Evolutionary conservation across 2,797 vertebrate species (phyloP).

Genomic region (Enteromius viviparus): DNA sequence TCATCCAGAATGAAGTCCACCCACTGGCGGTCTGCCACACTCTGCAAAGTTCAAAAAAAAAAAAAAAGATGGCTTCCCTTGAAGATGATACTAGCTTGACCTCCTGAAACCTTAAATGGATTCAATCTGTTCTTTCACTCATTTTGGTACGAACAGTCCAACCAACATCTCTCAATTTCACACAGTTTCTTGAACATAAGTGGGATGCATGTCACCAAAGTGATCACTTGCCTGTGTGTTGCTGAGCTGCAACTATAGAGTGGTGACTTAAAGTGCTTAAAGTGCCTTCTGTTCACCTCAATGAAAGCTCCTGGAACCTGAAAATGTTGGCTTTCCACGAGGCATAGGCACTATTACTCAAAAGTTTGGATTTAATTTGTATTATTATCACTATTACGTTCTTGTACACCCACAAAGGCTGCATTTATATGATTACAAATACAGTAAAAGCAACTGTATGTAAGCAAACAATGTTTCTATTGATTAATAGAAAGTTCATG

Average conservation of each 20-base stretch:
- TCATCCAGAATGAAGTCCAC: slow-evolving; percentile 28
- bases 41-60: neutral
- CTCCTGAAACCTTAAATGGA: neutral
- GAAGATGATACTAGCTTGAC: slow-evolving; percentile 4
- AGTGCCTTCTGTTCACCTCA: neutral
- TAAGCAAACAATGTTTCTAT: neutral
- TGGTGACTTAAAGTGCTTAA: slow-evolving; percentile 4
- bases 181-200: neutral
- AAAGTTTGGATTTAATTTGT: neutral
- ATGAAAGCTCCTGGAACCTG: neutral
- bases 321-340: neutral
- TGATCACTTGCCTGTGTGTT: neutral
- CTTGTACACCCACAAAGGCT: neutral
- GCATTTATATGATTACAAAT: neutral
- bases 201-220: neutral
- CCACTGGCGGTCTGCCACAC: slow-evolving; percentile 30
- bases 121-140: slow-evolving; percentile 18
- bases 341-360: neutral
- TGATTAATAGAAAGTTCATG: neutral
- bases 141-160: slow-evolving; percentile 17
- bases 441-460: neutral
- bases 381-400: neutral
- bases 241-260: neutral
- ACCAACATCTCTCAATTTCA: slow-evolving; percentile 13
- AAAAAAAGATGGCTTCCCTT: neutral